Conservation (phyloP, 2,888 invertebrate species). For the Prenolepis imparis region DNA sequence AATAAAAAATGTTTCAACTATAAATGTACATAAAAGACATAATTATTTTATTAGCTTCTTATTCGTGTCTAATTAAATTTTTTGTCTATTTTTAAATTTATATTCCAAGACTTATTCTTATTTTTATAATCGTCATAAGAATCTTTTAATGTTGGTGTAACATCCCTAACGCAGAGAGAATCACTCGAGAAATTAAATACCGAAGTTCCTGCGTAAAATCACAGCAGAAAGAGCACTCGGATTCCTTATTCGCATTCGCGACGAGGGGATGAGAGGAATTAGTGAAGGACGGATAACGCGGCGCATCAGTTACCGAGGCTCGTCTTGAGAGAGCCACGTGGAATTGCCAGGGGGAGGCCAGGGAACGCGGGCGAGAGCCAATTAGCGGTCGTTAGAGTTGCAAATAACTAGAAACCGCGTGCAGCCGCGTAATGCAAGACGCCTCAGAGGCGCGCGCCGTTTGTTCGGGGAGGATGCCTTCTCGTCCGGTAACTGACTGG, state of each 20-base stretch:
- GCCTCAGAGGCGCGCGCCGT: constrained; percentile 68
- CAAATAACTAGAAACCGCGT: constrained; percentile 78
- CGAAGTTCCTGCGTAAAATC: constrained; percentile 21
- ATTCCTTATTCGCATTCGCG: not conserved
- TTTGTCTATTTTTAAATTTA: not conserved
- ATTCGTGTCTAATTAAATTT: not conserved
- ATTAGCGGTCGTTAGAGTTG: constrained; percentile 82
- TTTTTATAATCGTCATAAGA: not conserved
- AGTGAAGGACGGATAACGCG: constrained; percentile 1
- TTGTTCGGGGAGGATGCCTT: constrained; percentile 65
- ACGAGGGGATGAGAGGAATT: too few species aligned
- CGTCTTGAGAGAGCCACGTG: constrained; percentile 45
- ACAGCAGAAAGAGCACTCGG: not conserved
- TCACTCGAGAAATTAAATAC: not conserved
- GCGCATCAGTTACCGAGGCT: constrained; percentile 36
- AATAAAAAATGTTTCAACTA: not conserved
- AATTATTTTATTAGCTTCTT: not conserved
- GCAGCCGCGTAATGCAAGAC: constrained; percentile 74
- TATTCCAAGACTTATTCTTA: not conserved
- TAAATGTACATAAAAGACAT: not conserved
- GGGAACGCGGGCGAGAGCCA: constrained; percentile 69
- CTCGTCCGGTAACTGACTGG: constrained; percentile 79
- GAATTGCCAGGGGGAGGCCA: not conserved
- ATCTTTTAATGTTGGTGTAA: not conserved
- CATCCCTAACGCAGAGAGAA: not conserved